Evolutionary conservation across 2,797 vertebrate genomes (phyloP), one percentile per base, ranked within the genome.

Genomic region (Scolopax bukidnonensis): DNA sequence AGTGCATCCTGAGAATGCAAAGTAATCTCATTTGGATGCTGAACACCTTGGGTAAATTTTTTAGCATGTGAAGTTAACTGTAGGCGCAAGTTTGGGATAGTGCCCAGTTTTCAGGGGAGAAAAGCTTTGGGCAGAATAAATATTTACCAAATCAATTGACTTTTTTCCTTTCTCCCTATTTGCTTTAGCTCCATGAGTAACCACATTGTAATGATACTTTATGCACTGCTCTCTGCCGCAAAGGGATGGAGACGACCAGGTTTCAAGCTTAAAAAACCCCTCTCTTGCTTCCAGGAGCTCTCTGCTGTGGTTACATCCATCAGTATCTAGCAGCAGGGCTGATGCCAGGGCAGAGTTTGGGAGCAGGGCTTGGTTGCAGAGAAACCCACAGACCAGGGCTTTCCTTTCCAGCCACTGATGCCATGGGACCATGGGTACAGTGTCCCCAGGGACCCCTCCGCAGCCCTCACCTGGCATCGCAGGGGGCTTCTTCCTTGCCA

Each of bases 121-220:
- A 94, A 61, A 90, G 90, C 92, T 92, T 87, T 80, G 88, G 76
- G 86, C 90, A 96, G 89, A 89, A 87, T 92, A 96, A 96, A 96
- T 96, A 96, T 96, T 97, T 96, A 95, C 84, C 32, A 40, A 87
- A 90, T 87, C 86, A 92, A 93, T 82, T 84, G 84, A 92, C 73
- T 94, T 92, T 79, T 84, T 89, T 63, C 78, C 51, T 87, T 87
- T 85, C 53, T 89, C 71, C 41, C 33, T 87, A 3, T 85, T 92
- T 96, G 89, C 90, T 84, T 91, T 84, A 75, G 30, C 53, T 94
- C 60, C 33, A 3, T 50, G 56, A 91, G 40, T 73, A 90, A 87
- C 74, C 68, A 63, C 60, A 7, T 8, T 77, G 74, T 81, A 84
- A 70, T 59, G 76, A 87, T 45, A 61, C 32, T 60, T 92, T 75